phyloP scores from a whole-genome alignment of 2,113 vertebrate genomes.

The Heterotilapia buettikoferi region DNA sequence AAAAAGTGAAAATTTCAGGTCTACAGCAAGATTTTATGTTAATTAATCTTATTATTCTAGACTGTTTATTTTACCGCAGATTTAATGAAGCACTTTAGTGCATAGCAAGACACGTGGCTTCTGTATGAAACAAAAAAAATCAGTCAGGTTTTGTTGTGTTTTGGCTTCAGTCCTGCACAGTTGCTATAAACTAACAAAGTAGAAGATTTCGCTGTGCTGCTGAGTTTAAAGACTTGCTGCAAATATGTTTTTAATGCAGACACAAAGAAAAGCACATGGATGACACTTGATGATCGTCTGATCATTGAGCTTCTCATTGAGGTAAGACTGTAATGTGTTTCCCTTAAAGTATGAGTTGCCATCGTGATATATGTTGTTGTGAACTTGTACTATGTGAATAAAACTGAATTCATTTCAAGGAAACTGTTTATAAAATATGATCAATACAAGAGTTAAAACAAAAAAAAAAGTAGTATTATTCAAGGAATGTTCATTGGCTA shows the following conservation, averaged over 20 bases:
- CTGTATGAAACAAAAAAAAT: background rate
- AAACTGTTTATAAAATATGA: background rate
- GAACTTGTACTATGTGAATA: background rate
- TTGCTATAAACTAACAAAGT: background rate
- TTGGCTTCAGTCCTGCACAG: background rate
- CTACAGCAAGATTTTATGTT: background rate
- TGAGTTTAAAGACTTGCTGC: background rate
- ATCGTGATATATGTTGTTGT: background rate
- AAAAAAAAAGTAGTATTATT: background rate
- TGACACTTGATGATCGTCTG: background rate
- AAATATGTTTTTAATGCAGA: background rate
- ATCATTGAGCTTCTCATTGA: background rate
- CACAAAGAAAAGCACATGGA: background rate
- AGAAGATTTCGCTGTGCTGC: fast-evolving
- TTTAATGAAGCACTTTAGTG: background rate
- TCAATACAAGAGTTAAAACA: background rate
- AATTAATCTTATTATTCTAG: background rate
- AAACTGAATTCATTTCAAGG: background rate
- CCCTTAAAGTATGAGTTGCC: background rate
- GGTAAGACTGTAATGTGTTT: background rate
- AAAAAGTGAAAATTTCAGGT: background rate
- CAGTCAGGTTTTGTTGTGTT: background rate
- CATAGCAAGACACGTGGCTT: background rate
- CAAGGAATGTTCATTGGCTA: background rate
- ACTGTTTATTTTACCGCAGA: background rate